phyloP scores from a whole-genome alignment of 1,140 invertebrate species.

The Melipona quadrifasciata region DNA sequence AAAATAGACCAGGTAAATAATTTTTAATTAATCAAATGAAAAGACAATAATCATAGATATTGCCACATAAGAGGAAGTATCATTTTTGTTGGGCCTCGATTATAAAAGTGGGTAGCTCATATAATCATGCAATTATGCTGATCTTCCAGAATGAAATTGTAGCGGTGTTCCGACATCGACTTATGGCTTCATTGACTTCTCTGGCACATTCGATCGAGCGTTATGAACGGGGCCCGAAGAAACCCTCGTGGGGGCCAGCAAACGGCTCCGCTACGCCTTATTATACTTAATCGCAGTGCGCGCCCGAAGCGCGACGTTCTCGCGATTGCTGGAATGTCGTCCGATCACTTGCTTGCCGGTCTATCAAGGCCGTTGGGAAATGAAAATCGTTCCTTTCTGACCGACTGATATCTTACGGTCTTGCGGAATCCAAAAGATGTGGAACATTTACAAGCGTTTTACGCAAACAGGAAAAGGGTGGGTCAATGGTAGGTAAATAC shows the following conservation, averaged over 20 bases:
- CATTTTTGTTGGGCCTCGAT: too few species aligned
- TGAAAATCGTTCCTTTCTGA: conserved; percentile 72
- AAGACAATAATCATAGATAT: neutral
- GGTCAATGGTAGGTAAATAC: conserved; percentile 34
- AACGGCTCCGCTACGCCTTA: conserved; percentile 36
- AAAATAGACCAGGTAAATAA: neutral
- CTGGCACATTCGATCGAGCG: neutral
- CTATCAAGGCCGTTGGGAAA: conserved; percentile 77
- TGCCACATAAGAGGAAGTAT: too few species aligned
- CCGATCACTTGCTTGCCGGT: conserved; percentile 72
- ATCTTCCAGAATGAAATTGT: neutral
- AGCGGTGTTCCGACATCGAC: neutral
- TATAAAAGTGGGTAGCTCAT: neutral
- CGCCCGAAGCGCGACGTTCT: conserved; percentile 54
- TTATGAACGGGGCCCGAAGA: conserved; percentile 1
- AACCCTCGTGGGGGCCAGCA: conserved; percentile 28
- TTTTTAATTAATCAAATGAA: neutral
- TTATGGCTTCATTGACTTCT: neutral
- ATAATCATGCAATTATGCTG: too few species aligned
- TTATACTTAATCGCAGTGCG: conserved; percentile 60
- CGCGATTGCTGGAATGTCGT: conserved; percentile 76
- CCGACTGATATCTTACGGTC: conserved; percentile 30
- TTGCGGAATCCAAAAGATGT: conserved; percentile 45
- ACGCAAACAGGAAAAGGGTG: neutral
- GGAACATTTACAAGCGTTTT: conserved; percentile 5